A percentile compares a stretch with the other conserved stretches of the same genome.
These are phyloP conservation scores for Sinosuthora webbiana DNA, from an alignment of 2,113 vertebrate species.

Conservation along the genomic window DNA sequence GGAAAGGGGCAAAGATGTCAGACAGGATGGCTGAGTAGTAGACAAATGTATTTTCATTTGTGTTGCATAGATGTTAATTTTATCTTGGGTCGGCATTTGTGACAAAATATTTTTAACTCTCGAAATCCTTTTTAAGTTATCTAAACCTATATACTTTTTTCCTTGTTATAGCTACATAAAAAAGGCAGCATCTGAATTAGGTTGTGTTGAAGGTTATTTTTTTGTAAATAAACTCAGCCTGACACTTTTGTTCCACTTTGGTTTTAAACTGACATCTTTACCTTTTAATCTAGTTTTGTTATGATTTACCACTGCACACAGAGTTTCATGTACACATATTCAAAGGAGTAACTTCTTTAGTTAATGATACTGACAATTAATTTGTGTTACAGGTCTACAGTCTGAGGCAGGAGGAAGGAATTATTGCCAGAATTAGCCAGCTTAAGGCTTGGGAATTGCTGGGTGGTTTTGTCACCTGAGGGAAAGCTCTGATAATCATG, in stretches of 20 bases:
- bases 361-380: not conserved
- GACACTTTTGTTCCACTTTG: not conserved
- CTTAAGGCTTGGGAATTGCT: not conserved
- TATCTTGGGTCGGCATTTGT: not conserved
- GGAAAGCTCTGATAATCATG: not conserved
- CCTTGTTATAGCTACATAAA: not conserved
- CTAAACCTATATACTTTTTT: not conserved
- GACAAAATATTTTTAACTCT: not conserved
- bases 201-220: not conserved
- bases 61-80: not conserved
- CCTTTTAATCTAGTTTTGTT: not conserved
- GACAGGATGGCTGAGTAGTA: not conserved
- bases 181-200: not conserved
- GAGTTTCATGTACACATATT: not conserved
- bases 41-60: not conserved
- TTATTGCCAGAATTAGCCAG: accelerated
- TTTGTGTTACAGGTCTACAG: not conserved
- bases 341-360: not conserved
- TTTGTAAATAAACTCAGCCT: not conserved
- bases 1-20: not conserved
- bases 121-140: not conserved
- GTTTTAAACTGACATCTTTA: not conserved
- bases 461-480: not conserved
- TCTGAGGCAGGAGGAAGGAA: not conserved
- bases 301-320: not conserved